These are phyloP conservation scores for Phortica okadai DNA, from an alignment of 2,888 invertebrate species.

Conservation along the genomic window DNA sequence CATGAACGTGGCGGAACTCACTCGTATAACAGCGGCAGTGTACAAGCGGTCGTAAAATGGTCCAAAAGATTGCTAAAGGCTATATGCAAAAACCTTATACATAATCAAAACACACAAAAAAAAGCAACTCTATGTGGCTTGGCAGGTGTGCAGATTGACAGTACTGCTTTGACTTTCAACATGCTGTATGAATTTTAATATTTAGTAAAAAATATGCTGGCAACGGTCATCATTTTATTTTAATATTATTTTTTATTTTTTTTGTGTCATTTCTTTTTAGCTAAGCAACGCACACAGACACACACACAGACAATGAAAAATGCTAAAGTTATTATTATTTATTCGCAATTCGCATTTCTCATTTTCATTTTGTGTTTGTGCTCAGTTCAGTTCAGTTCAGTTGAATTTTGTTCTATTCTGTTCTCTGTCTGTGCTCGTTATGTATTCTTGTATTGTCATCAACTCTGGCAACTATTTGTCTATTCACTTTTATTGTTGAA, in stretches of 20 bases:
- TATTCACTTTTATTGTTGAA: constrained; percentile 60
- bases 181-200: constrained; percentile 70
- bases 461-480: constrained; percentile 65
- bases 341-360: not conserved
- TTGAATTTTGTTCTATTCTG: not conserved
- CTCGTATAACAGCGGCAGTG: not conserved
- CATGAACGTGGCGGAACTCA: not conserved
- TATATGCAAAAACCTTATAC: constrained; percentile 44
- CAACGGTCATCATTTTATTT: not conserved
- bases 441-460: constrained; percentile 53
- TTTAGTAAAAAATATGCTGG: constrained; percentile 52
- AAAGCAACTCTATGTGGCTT: constrained; percentile 40
- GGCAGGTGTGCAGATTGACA: constrained; percentile 17
- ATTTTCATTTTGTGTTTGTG: constrained; percentile 37
- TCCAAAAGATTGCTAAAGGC: constrained; percentile 4
- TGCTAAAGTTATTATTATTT: constrained; percentile 29
- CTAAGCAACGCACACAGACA: not conserved
- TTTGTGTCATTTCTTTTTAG: constrained; percentile 1
- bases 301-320: not conserved
- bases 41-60: no score
- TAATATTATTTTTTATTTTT: constrained; percentile 15
- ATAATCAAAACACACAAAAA: constrained; percentile 57
- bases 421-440: not conserved
- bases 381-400: constrained; percentile 32
- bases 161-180: constrained; percentile 61